Base-by-base conservation (phyloP, 2,113 vertebrate genomes). In the Serinus canaria region DNA sequence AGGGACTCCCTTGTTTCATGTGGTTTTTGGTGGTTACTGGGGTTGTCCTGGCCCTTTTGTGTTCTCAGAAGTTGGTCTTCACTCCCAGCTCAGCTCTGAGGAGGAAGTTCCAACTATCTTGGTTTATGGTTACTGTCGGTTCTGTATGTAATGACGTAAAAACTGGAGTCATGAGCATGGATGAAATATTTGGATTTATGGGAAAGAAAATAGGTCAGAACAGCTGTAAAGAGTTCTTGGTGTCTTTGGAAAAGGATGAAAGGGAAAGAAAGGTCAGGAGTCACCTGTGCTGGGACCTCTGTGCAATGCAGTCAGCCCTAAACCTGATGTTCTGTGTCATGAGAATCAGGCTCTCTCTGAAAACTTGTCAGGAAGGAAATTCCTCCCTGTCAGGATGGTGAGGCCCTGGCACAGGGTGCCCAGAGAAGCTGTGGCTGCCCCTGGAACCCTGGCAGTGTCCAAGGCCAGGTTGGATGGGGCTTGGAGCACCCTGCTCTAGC, bases 381-480 rank as follows among this genome's bases (percentile, higher is more conserved):
- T 33, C 7, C 7, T 27, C 7, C 9, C 55, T 62, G 21, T 3
- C 0, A 69, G 41, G 14, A 9, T 62, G 47, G 2, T 0, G 0
- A 46, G 62, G n/a, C 55, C 8, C n/a, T 83, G 62, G 16, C 11
- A 18, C 39, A 83, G 24, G 28, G 1, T 83, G 70, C 24, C 20
- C n/a, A 41, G 4, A 41, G 55, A 1, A 83, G 24, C 70, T 83
- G 7, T 75, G 78, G 24, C 39, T 83, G 53, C 39, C n/a, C 62
- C 13, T 62, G 47, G 7, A 81, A 24, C 39, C 33, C 70, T 76
- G 62, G 20, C 0, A 47, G 21, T 62, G 47, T 5, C 55, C 70
- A 8, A 76, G 62, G n/a, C 55, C n/a, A 27, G n/a, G 11, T 0
- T 69, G 76, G 35, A 58, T 0, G 0, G 31, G 31, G 27, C 27